phyloP scores from a whole-genome alignment of 2,888 invertebrate genomes.

The Xylophagus ater region DNA sequence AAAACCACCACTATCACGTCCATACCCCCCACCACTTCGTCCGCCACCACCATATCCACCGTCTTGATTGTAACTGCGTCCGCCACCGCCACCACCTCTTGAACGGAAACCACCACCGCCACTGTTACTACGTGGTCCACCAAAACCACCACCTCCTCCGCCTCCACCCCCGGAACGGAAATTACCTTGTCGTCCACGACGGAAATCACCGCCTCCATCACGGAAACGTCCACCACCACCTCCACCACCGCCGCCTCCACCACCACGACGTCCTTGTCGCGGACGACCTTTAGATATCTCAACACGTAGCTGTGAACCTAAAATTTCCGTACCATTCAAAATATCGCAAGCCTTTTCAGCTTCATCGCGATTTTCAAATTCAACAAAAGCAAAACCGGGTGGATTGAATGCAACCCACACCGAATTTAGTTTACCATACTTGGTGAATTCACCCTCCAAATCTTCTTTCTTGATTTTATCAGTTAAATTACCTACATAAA shows the following conservation, averaged over 20 bases:
- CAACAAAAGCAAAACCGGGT: slow-evolving; percentile 89
- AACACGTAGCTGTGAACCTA: slow-evolving; percentile 78
- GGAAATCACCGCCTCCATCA: slow-evolving; percentile 40
- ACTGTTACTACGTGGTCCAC: too few relatives aligned
- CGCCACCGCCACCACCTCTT: slow-evolving; percentile 39
- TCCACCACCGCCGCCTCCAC: slow-evolving; percentile 50
- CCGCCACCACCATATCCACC: slow-evolving; percentile 20
- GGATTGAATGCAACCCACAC: slow-evolving; percentile 90
- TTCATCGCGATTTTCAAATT: slow-evolving; percentile 79
- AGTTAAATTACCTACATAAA: slow-evolving; percentile 81
- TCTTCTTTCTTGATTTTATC: slow-evolving; percentile 87
- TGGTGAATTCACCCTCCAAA: slow-evolving; percentile 79
- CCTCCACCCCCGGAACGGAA: too few relatives aligned
- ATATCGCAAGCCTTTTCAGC: slow-evolving; percentile 77
- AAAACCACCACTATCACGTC: slow-evolving; percentile 18
- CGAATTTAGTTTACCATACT: slow-evolving; percentile 83
- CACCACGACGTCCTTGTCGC: slow-evolving; percentile 53
- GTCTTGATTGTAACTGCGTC: slow-evolving; percentile 21
- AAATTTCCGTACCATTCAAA: slow-evolving; percentile 76
- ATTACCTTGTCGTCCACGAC: too few relatives aligned
- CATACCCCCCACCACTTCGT: slow-evolving; percentile 15
- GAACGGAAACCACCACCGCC: too few relatives aligned
- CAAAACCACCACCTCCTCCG: too few relatives aligned
- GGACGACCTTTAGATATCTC: slow-evolving; percentile 77
- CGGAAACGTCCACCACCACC: slow-evolving; percentile 42